Percentiles rank a stretch among this genome's conserved stretches.
phyloP scores from a whole-genome alignment of 2,888 invertebrate species.

The Lutraria lutraria region DNA sequence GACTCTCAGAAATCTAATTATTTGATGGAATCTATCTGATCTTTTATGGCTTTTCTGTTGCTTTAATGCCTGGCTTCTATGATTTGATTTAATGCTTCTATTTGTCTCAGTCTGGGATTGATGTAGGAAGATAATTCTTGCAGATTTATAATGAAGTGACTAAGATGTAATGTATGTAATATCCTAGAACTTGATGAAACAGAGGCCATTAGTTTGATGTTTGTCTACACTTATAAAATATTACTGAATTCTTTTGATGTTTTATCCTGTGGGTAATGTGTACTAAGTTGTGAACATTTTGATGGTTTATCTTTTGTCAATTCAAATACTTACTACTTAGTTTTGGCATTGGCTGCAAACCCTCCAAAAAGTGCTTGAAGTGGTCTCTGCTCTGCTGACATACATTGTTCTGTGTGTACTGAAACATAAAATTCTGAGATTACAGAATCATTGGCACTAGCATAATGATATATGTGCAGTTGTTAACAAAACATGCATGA shows the following conservation, averaged over 20 bases:
- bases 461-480: too few relatives aligned
- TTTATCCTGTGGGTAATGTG: not conserved
- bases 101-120: conserved; percentile 12
- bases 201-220: conserved; percentile 9
- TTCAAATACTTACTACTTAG: not conserved
- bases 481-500: too few relatives aligned
- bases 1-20: not conserved
- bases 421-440: not conserved
- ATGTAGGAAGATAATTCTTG: conserved; percentile 8
- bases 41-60: conserved; percentile 19
- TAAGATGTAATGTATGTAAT: conserved; percentile 16
- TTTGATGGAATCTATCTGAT: conserved; percentile 19
- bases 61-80: conserved; percentile 13
- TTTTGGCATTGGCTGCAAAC: not conserved
- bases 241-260: not conserved
- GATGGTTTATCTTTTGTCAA: not conserved
- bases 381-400: not conserved
- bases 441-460: not conserved
- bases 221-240: conserved; percentile 12
- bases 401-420: not conserved
- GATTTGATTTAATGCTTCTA: conserved; percentile 6
- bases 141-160: conserved; percentile 10
- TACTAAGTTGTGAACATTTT: conserved; percentile 9
- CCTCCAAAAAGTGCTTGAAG: not conserved
- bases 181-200: conserved; percentile 1